A percentile compares a stretch with the other conserved stretches of the same genome.
Conservation (phyloP, 2,797 vertebrate species). For the Periparus ater region DNA sequence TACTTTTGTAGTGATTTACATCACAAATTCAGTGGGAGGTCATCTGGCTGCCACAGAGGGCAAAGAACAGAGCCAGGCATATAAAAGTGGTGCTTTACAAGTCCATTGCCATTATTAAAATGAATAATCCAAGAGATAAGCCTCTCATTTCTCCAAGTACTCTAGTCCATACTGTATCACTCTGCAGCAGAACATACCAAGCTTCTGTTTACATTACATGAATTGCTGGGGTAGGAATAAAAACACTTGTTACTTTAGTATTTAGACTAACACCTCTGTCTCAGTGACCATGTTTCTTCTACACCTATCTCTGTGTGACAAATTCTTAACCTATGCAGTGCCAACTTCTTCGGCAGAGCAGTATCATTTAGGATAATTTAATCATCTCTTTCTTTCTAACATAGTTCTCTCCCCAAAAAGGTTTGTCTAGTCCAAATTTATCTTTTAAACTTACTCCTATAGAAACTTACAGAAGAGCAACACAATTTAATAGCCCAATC, state of each 20-base stretch:
- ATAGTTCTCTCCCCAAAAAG: neutral
- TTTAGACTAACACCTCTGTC: slow-evolving; percentile 3
- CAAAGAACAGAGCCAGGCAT: neutral
- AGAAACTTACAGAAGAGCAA: neutral
- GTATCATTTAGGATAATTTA: neutral
- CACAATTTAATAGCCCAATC: neutral
- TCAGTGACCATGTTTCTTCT: neutral
- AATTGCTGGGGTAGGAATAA: neutral
- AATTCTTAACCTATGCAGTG: neutral
- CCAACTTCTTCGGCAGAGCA: neutral
- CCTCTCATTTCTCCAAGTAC: slow-evolving; percentile 19
- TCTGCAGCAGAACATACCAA: neutral
- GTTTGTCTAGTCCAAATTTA: neutral
- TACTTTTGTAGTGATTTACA: neutral
- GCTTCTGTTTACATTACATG: neutral
- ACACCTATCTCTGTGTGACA: neutral
- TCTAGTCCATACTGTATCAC: neutral
- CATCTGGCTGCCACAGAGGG: neutral
- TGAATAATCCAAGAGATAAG: slow-evolving; percentile 38
- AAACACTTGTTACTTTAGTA: neutral
- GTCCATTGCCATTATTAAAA: slow-evolving; percentile 14
- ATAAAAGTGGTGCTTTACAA: neutral
- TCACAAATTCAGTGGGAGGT: neutral
- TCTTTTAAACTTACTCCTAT: neutral
- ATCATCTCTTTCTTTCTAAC: neutral